phyloP scores from a whole-genome alignment of 2,888 invertebrate genomes.

The Eumerus sabulonum region DNA sequence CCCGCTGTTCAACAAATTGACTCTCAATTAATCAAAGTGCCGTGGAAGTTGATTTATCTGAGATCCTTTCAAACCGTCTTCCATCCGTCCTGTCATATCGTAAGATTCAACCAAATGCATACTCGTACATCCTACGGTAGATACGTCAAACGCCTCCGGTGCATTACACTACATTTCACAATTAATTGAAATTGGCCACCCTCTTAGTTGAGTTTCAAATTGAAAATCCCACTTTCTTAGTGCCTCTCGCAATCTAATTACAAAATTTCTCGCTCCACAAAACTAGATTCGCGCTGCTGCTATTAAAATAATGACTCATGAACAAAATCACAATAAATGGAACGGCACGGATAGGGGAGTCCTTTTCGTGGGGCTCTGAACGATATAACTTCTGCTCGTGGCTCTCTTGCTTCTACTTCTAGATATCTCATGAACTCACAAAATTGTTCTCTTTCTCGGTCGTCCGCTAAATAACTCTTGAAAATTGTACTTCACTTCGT shows the following conservation, averaged over 20 bases:
- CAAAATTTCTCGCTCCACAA: constrained; percentile 25
- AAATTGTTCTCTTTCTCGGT: neutral
- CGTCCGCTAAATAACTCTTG: too few species aligned
- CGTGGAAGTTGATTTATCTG: too few species aligned
- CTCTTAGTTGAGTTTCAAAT: constrained; percentile 15
- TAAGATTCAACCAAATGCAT: too few species aligned
- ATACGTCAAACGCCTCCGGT: neutral
- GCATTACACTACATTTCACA: neutral
- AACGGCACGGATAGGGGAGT: constrained; percentile 10
- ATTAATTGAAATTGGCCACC: constrained; percentile 31
- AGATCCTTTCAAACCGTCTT: too few species aligned
- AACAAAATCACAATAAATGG: constrained; percentile 24
- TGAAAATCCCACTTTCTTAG: neutral
- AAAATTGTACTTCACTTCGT: neutral
- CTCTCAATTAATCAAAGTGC: too few species aligned
- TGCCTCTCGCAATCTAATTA: constrained; percentile 34
- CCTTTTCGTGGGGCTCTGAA: constrained; percentile 4
- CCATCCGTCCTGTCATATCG: too few species aligned
- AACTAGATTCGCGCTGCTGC: constrained; percentile 32
- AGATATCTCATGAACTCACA: constrained; percentile 12
- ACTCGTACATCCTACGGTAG: too few species aligned
- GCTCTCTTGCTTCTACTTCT: neutral
- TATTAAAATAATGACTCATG: constrained; percentile 47
- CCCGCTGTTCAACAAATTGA: too few species aligned
- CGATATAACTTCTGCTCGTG: too few species aligned